phyloP scores from a whole-genome alignment of 2,888 invertebrate species.

The Mythimna loreyi region DNA sequence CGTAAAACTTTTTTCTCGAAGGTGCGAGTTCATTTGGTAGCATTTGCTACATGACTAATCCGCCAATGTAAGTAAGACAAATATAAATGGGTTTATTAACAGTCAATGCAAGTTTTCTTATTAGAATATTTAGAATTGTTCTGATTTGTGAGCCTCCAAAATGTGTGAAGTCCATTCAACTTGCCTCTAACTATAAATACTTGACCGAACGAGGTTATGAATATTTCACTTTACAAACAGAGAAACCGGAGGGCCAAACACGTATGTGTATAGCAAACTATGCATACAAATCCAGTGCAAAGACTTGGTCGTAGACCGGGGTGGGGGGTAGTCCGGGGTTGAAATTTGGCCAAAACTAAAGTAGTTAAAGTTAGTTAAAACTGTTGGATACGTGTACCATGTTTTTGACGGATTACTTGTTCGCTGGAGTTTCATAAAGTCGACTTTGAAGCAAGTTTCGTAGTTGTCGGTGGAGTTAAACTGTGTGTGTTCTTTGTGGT shows the following conservation, averaged over 20 bases:
- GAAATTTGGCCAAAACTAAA: conserved; percentile 66
- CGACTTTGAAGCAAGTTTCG: conserved; percentile 52
- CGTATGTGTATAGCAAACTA: conserved; percentile 32
- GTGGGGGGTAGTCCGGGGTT: conserved; percentile 20
- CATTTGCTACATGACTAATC: no score
- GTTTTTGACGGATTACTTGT: conserved; percentile 83
- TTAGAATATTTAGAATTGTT: background rate
- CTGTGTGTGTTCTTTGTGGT: conserved; percentile 37
- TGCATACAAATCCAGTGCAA: conserved; percentile 60
- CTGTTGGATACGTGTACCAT: conserved; percentile 75
- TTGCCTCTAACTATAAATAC: conserved; percentile 3
- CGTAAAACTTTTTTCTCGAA: no score
- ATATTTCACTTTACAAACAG: conserved; percentile 37
- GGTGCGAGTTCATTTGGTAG: no score
- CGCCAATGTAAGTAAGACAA: background rate
- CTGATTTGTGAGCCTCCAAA: background rate
- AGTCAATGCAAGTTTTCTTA: background rate
- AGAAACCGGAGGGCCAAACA: conserved; percentile 31
- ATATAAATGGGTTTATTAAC: background rate
- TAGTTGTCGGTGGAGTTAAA: conserved; percentile 41
- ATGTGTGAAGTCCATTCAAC: background rate
- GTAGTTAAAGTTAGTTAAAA: conserved; percentile 75
- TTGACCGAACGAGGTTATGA: conserved; percentile 21
- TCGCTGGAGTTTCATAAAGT: conserved; percentile 57
- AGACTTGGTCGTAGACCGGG: conserved; percentile 33